Conservation (phyloP, 2,888 invertebrate genomes). For the Anoplius nigerrimus region DNA sequence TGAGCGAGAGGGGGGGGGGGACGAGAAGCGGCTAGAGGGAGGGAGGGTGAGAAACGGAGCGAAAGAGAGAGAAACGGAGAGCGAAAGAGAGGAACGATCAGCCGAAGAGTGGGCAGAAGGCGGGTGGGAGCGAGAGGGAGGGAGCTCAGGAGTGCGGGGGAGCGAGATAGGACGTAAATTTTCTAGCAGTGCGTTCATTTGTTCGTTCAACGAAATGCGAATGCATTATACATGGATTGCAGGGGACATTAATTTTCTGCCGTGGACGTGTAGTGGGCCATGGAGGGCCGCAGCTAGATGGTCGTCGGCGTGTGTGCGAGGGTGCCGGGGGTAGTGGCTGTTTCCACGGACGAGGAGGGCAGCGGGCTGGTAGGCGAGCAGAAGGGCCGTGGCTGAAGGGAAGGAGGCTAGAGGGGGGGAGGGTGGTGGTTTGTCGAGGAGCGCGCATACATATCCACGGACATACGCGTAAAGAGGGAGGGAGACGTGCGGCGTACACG, state of each 20-base stretch:
- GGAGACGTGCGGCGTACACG: too few relatives aligned
- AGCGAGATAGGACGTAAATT: conserved; percentile 69
- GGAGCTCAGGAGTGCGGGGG: conserved; percentile 15
- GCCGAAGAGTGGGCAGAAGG: conserved; percentile 1
- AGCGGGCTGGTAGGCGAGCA: conserved; percentile 38
- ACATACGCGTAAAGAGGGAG: conserved; percentile 6
- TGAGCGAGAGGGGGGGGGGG: conserved; percentile 2
- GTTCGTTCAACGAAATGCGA: conserved; percentile 73
- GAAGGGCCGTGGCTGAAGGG: conserved; percentile 28
- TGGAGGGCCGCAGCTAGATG: conserved; percentile 34
- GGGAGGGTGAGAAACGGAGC: conserved; percentile 1
- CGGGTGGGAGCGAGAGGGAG: conserved; percentile 13
- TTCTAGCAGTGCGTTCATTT: conserved; percentile 73
- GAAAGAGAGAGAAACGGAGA: not conserved
- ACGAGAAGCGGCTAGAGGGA: conserved; percentile 8
- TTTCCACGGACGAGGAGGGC: conserved; percentile 48
- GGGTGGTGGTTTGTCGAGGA: conserved; percentile 3
- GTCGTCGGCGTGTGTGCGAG: conserved; percentile 21
- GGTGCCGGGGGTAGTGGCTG: conserved; percentile 48
- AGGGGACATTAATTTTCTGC: conserved; percentile 75
- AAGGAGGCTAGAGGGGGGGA: conserved; percentile 22
- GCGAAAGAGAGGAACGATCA: conserved; percentile 16
- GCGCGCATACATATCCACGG: too few relatives aligned
- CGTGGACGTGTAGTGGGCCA: conserved; percentile 72
- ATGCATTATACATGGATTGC: conserved; percentile 76